A percentile compares a stretch with the other conserved stretches of the same genome.
These are phyloP conservation scores for Dolichotis patagonum DNA, from an alignment of 2,113 vertebrate species.

Conservation along the genomic window DNA sequence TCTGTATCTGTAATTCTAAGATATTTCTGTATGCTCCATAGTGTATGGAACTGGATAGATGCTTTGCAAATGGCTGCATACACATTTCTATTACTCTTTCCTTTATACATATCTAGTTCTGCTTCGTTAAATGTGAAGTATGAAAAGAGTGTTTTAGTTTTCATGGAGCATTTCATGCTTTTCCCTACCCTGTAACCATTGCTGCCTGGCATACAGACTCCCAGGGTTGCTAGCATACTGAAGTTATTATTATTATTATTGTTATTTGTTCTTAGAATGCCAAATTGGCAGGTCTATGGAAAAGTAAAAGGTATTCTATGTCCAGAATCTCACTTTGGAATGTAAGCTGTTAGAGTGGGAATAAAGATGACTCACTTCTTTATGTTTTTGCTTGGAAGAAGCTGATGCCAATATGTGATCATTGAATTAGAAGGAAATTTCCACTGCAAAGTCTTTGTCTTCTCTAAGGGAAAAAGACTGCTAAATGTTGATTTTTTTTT, in stretches of 20 bases:
- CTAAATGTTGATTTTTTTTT: not conserved
- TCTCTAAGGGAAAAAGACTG: conserved; percentile 47
- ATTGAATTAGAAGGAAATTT: conserved; percentile 65
- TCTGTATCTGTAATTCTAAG: not conserved
- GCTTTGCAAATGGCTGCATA: not conserved
- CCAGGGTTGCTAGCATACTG: conserved; percentile 46
- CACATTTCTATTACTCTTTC: not conserved
- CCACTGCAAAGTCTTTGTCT: conserved; percentile 53
- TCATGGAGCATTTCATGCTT: conserved; percentile 42
- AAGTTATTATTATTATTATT: conserved; percentile 62
- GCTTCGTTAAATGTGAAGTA: not conserved
- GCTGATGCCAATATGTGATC: not conserved
- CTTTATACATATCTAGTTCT: not conserved
- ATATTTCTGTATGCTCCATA: not conserved
- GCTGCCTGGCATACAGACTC: not conserved
- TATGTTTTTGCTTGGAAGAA: conserved; percentile 61
- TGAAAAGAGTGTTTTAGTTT: conserved; percentile 61
- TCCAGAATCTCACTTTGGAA: conserved; percentile 57
- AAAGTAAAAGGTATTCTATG: not conserved
- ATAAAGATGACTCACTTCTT: conserved; percentile 34
- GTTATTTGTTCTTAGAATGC: conserved; percentile 60
- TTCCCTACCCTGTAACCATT: not conserved
- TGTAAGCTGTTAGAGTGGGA: conserved; percentile 22
- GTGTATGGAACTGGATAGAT: not conserved
- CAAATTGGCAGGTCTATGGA: conserved; percentile 43